Percentiles rank a stretch among this genome's conserved stretches.
Evolutionary conservation across 2,797 vertebrate genomes (phyloP).

Genomic region (Premnoplex brunnescens): DNA sequence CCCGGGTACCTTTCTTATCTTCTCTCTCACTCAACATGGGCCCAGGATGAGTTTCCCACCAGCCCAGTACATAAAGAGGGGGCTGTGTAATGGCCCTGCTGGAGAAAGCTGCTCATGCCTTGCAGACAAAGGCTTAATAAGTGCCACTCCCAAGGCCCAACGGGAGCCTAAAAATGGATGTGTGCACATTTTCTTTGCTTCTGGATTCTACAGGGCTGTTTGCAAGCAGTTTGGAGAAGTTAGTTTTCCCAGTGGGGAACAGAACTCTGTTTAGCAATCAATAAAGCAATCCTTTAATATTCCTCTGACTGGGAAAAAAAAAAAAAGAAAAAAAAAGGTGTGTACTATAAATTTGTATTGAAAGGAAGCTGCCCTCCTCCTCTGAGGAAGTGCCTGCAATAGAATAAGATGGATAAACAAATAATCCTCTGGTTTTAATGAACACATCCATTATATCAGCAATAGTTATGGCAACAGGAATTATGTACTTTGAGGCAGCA

Average conservation of each 20-base stretch:
- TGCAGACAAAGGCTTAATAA: background rate
- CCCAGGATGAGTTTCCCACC: background rate
- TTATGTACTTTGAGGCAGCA: conserved; percentile 63
- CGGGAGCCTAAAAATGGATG: background rate
- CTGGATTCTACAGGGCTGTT: background rate
- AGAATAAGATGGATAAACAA: conserved; percentile 68
- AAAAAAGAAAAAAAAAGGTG: background rate
- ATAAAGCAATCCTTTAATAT: conserved; percentile 64
- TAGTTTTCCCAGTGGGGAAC: background rate
- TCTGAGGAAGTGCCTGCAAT: background rate
- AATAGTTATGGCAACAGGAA: conserved; percentile 68
- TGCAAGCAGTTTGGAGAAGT: background rate
- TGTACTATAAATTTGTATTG: conserved; percentile 16
- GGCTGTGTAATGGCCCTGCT: background rate
- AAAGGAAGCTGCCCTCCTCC: background rate
- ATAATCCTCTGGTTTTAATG: conserved; percentile 76
- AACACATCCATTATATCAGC: conserved; percentile 76
- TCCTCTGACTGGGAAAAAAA: conserved; percentile 43
- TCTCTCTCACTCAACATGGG: fast-evolving
- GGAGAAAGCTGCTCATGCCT: fast-evolving
- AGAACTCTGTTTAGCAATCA: conserved; percentile 45
- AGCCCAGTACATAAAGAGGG: background rate
- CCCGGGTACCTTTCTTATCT: background rate
- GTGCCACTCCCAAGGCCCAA: background rate
- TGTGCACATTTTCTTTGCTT: background rate